These are phyloP conservation scores for Microplitis mediator DNA, from an alignment of 1,140 invertebrate species.

Conservation along the genomic window DNA sequence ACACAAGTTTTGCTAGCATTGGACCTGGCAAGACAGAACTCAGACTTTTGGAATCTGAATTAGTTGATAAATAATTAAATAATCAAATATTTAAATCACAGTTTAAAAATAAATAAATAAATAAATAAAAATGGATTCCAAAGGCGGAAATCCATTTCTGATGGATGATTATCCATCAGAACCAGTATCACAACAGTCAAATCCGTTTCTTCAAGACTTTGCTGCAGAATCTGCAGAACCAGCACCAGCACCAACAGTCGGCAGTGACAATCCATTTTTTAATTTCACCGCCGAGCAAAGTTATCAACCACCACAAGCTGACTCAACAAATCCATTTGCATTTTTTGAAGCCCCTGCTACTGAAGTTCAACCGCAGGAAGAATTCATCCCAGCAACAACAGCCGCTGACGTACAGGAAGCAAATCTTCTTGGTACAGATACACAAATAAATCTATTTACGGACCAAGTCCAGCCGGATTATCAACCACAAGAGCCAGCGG, in stretches of 20 bases:
- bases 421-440: conserved; percentile 16
- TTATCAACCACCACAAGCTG: conserved; percentile 48
- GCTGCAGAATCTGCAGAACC: conserved; percentile 34
- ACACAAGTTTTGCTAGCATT: conserved; percentile 68
- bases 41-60: conserved; percentile 67
- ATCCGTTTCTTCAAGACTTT: conserved; percentile 75
- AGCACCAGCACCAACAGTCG: neutral
- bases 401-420: conserved; percentile 4
- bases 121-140: conserved; percentile 64
- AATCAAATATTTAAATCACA: neutral
- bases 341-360: conserved; percentile 49
- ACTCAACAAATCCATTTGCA: conserved; percentile 68
- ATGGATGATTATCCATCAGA: conserved; percentile 68
- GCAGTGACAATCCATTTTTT: conserved; percentile 68
- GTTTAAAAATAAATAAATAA: neutral
- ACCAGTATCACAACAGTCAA: conserved; percentile 61
- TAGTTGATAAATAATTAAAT: conserved; percentile 46
- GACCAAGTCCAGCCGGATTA: neutral
- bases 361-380: conserved; percentile 1
- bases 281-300: conserved; percentile 60
- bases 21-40: conserved; percentile 68
- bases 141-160: conserved; percentile 75
- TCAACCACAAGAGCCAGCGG: conserved; percentile 6
- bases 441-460: conserved; percentile 15
- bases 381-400: conserved; percentile 23